Evolutionary conservation across 1,140 invertebrate genomes (phyloP), one percentile per base, ranked within the genome.

Genomic region (Anastatus disparis): DNA sequence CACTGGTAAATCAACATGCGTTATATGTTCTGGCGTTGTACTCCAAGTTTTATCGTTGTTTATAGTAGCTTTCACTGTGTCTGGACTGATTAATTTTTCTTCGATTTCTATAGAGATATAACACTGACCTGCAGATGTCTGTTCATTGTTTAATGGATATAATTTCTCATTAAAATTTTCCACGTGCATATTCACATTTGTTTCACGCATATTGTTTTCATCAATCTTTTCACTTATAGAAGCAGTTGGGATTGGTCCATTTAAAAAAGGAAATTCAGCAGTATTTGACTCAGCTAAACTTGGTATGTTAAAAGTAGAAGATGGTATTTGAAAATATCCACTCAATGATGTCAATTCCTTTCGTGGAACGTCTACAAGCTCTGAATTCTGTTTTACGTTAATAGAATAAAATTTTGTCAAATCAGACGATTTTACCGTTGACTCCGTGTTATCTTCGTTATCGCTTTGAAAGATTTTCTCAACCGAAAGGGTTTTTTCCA

Each of bases 401-500:
- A 55, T 8, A 55, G 35, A 65, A 31, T 31, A 65, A n/a, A n/a
- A n/a, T n/a, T n/a, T n/a, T n/a, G n/a, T n/a, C 15, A n/a, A 17
- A 61, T 61, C 40, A 27, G 15, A n/a, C 2, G 20, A 17, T 65
- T 65, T 65, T 27, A 61, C 7, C 22, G 38, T 50, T 7, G 22
- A 29, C 10, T 27, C 13, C 6, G 3, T 29, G 3, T 26, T 31
- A 53, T 61, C 27, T 38, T 42, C 46, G 7, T 13, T 17, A 55
- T 50, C 59, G 35, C 50, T 52, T n/a, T 50, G 29, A n/a, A 52
- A 58, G 9, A 69, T 26, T 58, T 50, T 72, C 7, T 74, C 75
- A 2, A 79, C 46, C 2, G 76, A 76, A 1, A 79, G 20, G 4
- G 77, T 80, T 53, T 77, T 78, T 3, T 78, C 72, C 10, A 76